These are phyloP conservation scores for Burhinus bistriatus DNA, from an alignment of 2,113 vertebrate genomes.

Conservation along the genomic window DNA sequence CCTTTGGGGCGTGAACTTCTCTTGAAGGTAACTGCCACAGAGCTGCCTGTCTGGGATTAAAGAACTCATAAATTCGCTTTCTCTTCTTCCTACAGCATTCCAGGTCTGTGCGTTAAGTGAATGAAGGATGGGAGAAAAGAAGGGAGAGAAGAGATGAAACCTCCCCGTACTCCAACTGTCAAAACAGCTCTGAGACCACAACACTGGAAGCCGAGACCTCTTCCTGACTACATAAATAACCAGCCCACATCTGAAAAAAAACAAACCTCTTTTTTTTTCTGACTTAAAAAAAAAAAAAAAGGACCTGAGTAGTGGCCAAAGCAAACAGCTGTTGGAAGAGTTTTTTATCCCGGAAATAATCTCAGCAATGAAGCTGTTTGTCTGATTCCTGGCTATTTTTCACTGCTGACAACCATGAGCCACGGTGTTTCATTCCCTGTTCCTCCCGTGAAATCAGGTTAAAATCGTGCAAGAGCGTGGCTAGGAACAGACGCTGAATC, in stretches of 20 bases:
- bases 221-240: constrained; percentile 81
- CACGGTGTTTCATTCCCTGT: constrained; percentile 50
- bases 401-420: constrained; percentile 76
- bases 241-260: constrained; percentile 67
- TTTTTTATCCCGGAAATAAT: constrained; percentile 84
- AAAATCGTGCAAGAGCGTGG: constrained; percentile 40
- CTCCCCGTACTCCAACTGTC: constrained; percentile 72
- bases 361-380: constrained; percentile 81
- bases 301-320: constrained; percentile 72
- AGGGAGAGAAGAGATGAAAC: constrained; percentile 49
- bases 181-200: constrained; percentile 76
- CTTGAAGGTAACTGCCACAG: constrained; percentile 79
- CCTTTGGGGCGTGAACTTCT: constrained; percentile 83
- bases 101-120: constrained; percentile 57
- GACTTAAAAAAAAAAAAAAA: not conserved
- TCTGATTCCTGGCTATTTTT: constrained; percentile 83
- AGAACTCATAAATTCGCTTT: constrained; percentile 60
- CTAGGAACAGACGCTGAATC: constrained; percentile 53
- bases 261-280: not conserved
- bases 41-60: constrained; percentile 73
- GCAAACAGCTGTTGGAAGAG: constrained; percentile 83
- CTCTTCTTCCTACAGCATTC: constrained; percentile 65
- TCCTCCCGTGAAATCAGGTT: constrained; percentile 73
- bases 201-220: constrained; percentile 74
- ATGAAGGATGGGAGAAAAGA: not conserved